Evolutionary conservation across 2,888 invertebrate species (phyloP).

Genomic region (Idaea dimidiata): DNA sequence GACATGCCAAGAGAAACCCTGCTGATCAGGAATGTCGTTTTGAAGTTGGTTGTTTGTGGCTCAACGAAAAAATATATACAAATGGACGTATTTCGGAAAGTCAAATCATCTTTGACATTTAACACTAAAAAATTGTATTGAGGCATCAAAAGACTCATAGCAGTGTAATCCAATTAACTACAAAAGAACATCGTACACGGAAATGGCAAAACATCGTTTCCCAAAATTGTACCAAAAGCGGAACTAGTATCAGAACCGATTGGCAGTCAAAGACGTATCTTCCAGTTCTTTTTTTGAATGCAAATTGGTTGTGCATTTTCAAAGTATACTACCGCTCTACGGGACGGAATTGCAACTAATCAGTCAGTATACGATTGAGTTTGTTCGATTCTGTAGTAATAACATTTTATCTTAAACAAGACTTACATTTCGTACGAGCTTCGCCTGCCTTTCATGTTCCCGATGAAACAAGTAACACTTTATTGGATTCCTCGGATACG

Average conservation of each 20-base stretch:
- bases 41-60: conserved; percentile 28
- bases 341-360: conserved; percentile 17
- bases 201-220: not conserved
- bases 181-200: too few species aligned
- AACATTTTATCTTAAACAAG: conserved; percentile 11
- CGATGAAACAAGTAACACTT: conserved; percentile 19
- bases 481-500: conserved; percentile 22
- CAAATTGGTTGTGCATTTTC: conserved; percentile 26
- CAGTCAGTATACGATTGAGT: conserved; percentile 6
- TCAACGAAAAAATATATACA: conserved; percentile 22
- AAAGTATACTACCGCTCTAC: conserved; percentile 13
- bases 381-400: not conserved
- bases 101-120: not conserved
- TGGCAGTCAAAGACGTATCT: not conserved
- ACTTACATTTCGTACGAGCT: conserved; percentile 3
- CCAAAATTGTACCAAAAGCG: not conserved
- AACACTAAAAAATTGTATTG: not conserved
- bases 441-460: conserved; percentile 13
- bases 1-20: conserved; percentile 49
- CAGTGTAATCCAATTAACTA: not conserved
- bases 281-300: conserved; percentile 16
- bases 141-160: not conserved
- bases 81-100: not conserved
- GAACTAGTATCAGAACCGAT: not conserved
- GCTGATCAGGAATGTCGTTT: conserved; percentile 38